phyloP scores from a whole-genome alignment of 1,140 invertebrate species.

The Pissodes strobi region DNA sequence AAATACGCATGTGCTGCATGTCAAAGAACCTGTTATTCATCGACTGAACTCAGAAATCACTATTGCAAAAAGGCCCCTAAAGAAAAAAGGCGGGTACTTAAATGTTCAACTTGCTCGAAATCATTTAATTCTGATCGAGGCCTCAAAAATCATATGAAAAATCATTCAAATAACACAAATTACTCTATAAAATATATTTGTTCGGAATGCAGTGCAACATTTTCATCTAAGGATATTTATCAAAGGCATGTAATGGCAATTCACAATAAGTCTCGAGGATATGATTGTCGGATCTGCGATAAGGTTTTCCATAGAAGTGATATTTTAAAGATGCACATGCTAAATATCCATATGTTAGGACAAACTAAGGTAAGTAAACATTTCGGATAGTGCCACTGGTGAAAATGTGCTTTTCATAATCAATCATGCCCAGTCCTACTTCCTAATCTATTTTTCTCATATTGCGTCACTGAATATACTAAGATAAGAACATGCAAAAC shows the following conservation, averaged over 20 bases:
- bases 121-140: constrained; percentile 49
- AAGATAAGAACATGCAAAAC: too few relatives aligned
- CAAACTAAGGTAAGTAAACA: constrained; percentile 7
- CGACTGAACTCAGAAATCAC: constrained; percentile 42
- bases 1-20: constrained; percentile 43
- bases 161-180: neutral
- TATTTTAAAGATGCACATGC: constrained; percentile 42
- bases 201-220: constrained; percentile 45
- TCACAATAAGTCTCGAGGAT: constrained; percentile 40
- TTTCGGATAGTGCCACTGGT: too few relatives aligned
- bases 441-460: too few relatives aligned
- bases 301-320: constrained; percentile 47
- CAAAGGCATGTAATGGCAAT: constrained; percentile 41
- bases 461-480: too few relatives aligned
- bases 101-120: constrained; percentile 51
- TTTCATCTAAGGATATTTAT: constrained; percentile 38
- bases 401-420: too few relatives aligned
- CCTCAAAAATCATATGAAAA: constrained; percentile 48
- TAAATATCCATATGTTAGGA: constrained; percentile 14
- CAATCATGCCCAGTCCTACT: too few relatives aligned
- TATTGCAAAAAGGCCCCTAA: constrained; percentile 32
- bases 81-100: constrained; percentile 28
- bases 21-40: constrained; percentile 33
- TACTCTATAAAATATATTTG: constrained; percentile 39
- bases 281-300: constrained; percentile 48